These are phyloP conservation scores for Eristalinus aeneus DNA, from an alignment of 2,888 invertebrate species.

Conservation along the genomic window DNA sequence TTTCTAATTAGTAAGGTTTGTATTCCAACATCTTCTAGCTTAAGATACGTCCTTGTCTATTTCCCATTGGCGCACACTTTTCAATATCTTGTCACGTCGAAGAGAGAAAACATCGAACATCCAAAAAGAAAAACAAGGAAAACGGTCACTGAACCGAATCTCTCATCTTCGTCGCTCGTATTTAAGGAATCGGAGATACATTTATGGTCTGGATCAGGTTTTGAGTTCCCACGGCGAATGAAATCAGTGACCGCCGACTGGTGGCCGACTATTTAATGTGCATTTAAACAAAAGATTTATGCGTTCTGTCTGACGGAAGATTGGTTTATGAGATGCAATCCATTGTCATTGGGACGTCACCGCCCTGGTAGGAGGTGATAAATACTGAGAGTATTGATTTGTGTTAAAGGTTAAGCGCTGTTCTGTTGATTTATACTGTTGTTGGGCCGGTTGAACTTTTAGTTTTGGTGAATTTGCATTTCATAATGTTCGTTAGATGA, in stretches of 20 bases:
- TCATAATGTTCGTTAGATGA: background rate
- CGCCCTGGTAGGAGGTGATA: background rate
- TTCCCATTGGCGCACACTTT: background rate
- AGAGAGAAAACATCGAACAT: background rate
- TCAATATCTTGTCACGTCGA: too few relatives aligned
- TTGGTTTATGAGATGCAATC: slow-evolving; percentile 64
- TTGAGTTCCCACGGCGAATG: slow-evolving; percentile 58
- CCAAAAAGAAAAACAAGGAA: background rate
- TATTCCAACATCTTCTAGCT: slow-evolving; percentile 17
- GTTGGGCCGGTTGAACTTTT: background rate
- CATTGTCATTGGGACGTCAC: slow-evolving; percentile 30
- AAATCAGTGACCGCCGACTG: background rate
- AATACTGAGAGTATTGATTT: background rate
- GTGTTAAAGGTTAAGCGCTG: background rate
- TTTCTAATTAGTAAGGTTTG: slow-evolving; percentile 79
- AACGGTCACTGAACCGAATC: background rate
- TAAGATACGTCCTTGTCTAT: background rate
- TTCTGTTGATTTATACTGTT: background rate
- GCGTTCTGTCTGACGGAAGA: slow-evolving; percentile 46
- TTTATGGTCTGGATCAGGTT: slow-evolving; percentile 51
- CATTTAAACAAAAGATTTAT: slow-evolving; percentile 52
- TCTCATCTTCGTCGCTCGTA: background rate
- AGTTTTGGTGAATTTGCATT: background rate
- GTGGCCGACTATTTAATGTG: slow-evolving; percentile 54
- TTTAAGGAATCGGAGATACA: background rate